phyloP scores from a whole-genome alignment of 1,140 invertebrate species.

The Brachionus rubens region DNA sequence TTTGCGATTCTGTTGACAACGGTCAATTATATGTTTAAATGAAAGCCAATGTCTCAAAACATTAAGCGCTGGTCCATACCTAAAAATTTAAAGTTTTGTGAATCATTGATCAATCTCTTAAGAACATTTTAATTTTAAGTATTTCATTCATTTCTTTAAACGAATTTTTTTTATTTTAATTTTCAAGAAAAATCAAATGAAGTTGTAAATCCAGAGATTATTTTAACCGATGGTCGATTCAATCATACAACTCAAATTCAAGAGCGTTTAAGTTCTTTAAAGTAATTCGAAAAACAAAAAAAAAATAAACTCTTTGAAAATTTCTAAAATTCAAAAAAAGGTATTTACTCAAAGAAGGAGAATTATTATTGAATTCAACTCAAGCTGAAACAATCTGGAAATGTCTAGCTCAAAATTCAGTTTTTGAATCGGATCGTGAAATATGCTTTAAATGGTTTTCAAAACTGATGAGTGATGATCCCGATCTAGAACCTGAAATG shows the following conservation, averaged over 20 bases:
- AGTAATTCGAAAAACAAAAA: constrained; percentile 52
- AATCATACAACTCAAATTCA: constrained; percentile 87
- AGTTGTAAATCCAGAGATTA: constrained; percentile 75
- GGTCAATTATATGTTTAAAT: too few species aligned
- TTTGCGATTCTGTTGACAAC: too few species aligned
- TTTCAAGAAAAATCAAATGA: constrained; percentile 62
- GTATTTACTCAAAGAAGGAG: constrained; percentile 72
- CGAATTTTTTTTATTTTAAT: background rate
- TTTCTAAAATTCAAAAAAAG: constrained; percentile 48
- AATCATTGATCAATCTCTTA: too few species aligned
- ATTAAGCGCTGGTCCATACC: too few species aligned
- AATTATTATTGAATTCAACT: constrained; percentile 88
- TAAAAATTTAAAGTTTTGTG: too few species aligned
- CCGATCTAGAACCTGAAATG: constrained; percentile 90
- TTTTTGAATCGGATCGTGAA: constrained; percentile 84
- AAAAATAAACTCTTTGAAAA: constrained; percentile 66
- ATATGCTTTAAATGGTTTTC: constrained; percentile 98
- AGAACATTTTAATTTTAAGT: too few species aligned
- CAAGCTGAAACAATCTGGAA: constrained; percentile 96
- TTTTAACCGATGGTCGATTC: constrained; percentile 81
- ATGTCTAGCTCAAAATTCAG: constrained; percentile 85
- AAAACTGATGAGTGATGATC: constrained; percentile 84
- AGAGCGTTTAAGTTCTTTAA: constrained; percentile 86
- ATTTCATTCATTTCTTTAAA: background rate
- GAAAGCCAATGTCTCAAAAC: too few species aligned